These are phyloP conservation scores for Clistopyga incitator DNA, from an alignment of 2,888 invertebrate species.

Conservation along the genomic window DNA sequence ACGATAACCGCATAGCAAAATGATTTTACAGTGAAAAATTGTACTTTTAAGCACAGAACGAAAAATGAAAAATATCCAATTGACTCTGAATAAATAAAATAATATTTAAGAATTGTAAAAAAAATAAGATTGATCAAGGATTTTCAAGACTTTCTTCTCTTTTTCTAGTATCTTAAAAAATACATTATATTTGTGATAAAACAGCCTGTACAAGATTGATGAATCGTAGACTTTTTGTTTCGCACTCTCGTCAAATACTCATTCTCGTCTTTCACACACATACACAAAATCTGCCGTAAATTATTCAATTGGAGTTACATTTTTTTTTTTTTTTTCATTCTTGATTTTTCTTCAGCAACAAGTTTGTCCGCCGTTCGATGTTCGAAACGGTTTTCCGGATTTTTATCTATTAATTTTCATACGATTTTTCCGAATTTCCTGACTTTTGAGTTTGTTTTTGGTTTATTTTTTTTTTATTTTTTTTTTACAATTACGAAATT, in stretches of 20 bases:
- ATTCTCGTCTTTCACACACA: slow-evolving; percentile 55
- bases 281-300: slow-evolving; percentile 31
- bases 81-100: slow-evolving; percentile 35
- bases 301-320: slow-evolving; percentile 35
- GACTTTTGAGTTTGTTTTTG: neutral
- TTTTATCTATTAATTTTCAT: slow-evolving; percentile 7
- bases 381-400: neutral
- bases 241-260: slow-evolving; percentile 53
- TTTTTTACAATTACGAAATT: neutral
- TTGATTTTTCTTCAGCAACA: slow-evolving; percentile 3
- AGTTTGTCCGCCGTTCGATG: slow-evolving; percentile 11
- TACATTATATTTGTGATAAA: slow-evolving; percentile 75
- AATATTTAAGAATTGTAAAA: slow-evolving; percentile 22
- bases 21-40: slow-evolving; percentile 59
- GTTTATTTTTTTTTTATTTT: too few species aligned
- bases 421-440: neutral
- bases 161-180: slow-evolving; percentile 73
- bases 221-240: slow-evolving; percentile 59
- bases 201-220: slow-evolving; percentile 74
- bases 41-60: slow-evolving; percentile 12
- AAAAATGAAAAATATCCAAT: slow-evolving; percentile 15
- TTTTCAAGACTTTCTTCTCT: slow-evolving; percentile 22
- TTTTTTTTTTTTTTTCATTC: slow-evolving; percentile 27
- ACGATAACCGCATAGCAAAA: slow-evolving; percentile 23
- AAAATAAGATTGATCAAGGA: slow-evolving; percentile 16